Evolutionary conservation across 2,797 vertebrate species (phyloP), one percentile per base, ranked within the genome.

Genomic region (Paguma larvata): DNA sequence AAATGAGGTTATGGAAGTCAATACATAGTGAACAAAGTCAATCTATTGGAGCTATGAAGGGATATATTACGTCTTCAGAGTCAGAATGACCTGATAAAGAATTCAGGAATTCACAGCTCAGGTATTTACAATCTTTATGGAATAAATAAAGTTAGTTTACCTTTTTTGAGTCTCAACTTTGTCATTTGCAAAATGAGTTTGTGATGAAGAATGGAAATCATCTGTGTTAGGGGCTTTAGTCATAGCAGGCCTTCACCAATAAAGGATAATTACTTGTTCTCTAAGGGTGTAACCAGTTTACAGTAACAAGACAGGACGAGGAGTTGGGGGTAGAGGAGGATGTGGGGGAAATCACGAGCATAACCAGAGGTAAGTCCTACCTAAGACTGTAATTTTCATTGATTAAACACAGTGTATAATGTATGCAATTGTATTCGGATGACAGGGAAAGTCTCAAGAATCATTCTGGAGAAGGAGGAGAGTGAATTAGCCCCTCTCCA

Each of bases 1-100:
- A 53, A 84, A 91, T 89, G 19, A 19, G 15, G 32, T 67, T 86
- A 83, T 73, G 34, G 21, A 91, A 97, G 72, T 91, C 80, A 93
- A 19, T 51, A 70, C 63, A 27, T 30, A 70, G 14, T 59, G 27
- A 85, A 56, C 8, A 16, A 96, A 96, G 63, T 83, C 72, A 82
- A 70, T 56, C 63, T 82, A 23, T 30, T 78, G 56, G 56, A 85
- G 10, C 12, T 91, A 4, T 59, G 32, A 96, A 48, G 62, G 32
- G 75, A 68, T 77, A 68, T 41, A 89, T 59, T 87, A 86, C 0
- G 27, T 87, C 63, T 83, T 95, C 65, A 83, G 72, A 59, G 6
- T 89, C 41, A 84, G 44, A 70, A 79, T 72, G 51, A 84, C 23
- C 41, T 87, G 30, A n/a, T 59, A 83, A 95, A 80, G 23, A 92